A percentile compares a stretch with the other conserved stretches of the same genome.
Conservation (phyloP, 2,113 vertebrate species). For the Corvus hawaiiensis region DNA sequence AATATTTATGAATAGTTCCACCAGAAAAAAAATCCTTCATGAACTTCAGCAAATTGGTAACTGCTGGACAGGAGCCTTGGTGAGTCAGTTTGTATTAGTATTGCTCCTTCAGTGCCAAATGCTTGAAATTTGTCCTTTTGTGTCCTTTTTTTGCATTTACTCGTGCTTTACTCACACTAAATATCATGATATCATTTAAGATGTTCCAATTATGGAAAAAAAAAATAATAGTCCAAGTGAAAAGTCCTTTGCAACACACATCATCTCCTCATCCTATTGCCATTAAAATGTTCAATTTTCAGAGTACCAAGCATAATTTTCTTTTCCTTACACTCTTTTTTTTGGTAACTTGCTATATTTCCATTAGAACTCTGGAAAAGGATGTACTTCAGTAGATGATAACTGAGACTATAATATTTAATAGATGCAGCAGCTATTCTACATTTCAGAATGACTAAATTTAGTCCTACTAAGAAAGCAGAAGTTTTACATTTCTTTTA, state of each 20-base stretch:
- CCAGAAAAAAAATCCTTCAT: neutral
- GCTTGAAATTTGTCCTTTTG: neutral
- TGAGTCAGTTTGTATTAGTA: neutral
- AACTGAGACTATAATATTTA: neutral
- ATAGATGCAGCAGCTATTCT: neutral
- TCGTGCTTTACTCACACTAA: neutral
- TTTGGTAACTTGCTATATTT: neutral
- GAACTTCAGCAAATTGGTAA: neutral
- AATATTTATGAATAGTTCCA: neutral
- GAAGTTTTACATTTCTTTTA: neutral
- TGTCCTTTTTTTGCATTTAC: neutral
- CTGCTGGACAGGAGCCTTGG: neutral
- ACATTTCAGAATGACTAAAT: neutral
- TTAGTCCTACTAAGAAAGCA: neutral
- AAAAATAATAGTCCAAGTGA: neutral
- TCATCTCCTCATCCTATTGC: neutral
- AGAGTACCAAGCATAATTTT: neutral
- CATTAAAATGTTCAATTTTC: conserved; percentile 29
- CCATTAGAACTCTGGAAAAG: neutral
- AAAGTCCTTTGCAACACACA: neutral
- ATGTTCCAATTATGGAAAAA: neutral
- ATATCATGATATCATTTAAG: neutral
- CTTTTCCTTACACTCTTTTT: neutral
- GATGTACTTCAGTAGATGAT: neutral
- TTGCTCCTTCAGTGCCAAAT: neutral